Base-by-base conservation (phyloP, 1,140 invertebrate species). In the Chionoecetes opilio region DNA sequence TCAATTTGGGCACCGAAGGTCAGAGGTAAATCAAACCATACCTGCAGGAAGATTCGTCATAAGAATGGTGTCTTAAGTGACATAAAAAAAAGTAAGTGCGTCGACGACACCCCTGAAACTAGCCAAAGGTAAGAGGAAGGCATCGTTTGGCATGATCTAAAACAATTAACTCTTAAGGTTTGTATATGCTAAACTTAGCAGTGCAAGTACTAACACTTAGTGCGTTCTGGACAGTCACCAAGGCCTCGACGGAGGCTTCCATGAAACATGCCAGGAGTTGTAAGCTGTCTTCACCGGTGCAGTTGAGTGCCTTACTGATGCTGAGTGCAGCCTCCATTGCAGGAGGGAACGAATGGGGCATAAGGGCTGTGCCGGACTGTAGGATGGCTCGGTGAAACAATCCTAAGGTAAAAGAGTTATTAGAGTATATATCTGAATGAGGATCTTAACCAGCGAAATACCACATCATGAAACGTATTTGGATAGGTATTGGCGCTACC, bases 301-400 rank as follows among this genome's bases (percentile, higher is more conserved):
- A 91, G 46, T 91, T 91, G 89, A 91, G 63, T 9, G 8, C 32
- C 41, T 82, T 29, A 11, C 89, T 63, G 21, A 91, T 8, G 41
- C 32, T n/a, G 46, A 91, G 8, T 31, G 91, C 91, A 3, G 31
- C 53, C n/a, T 92, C 29, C 17, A 9, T 17, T 29, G 41, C 38
- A n/a, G 34, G n/a, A 5, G 2, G 53, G 29, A n/a, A 26, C 31
- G 26, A 3, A 92, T 0, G 0, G 2, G 32, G 32, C 31, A 35
- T 21, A 1, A 92, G 32, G 29, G 91, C 91, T n/a, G 91, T 63
- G 53, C 91, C 91, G 3, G 91, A 92, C 63, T 92, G 91, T 11
- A 92, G 53, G 91, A 92, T 92, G 29, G 91, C 91, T 31, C 91
- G 53, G 8, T 53, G 14, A 63, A 92, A 92, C 35, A 92, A 11